These are phyloP conservation scores for Rhabdophis nuchalis DNA, from an alignment of 2,797 vertebrate species.

Conservation along the genomic window DNA sequence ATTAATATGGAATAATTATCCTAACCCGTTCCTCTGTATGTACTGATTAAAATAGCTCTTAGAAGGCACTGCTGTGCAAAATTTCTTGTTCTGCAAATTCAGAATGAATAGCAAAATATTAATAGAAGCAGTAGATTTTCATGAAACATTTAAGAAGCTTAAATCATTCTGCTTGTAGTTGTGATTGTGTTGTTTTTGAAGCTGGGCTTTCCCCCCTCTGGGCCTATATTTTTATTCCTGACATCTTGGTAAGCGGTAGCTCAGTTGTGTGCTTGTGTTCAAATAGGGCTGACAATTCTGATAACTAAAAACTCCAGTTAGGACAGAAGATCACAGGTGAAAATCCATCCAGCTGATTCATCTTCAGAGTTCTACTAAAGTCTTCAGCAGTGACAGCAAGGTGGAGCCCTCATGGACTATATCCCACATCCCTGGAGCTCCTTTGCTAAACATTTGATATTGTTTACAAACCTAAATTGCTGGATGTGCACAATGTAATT, in stretches of 20 bases:
- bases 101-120: not conserved
- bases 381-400: not conserved
- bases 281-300: not conserved
- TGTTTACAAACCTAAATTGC: not conserved
- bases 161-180: not conserved
- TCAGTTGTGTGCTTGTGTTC: not conserved
- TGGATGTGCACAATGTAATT: not conserved
- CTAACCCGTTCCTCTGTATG: not conserved
- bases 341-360: not conserved
- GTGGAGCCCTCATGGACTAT: not conserved
- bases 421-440: not conserved
- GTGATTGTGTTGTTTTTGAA: not conserved
- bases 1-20: not conserved
- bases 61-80: not conserved
- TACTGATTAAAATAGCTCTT: not conserved
- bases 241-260: not conserved
- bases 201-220: not conserved
- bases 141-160: not conserved
- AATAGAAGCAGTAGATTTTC: not conserved
- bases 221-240: not conserved
- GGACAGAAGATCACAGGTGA: not conserved
- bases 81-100: not conserved
- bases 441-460: not conserved
- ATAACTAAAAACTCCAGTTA: not conserved
- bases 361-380: not conserved